Conservation (phyloP, 2,113 vertebrate species). For the Seriola rivoliana region DNA sequence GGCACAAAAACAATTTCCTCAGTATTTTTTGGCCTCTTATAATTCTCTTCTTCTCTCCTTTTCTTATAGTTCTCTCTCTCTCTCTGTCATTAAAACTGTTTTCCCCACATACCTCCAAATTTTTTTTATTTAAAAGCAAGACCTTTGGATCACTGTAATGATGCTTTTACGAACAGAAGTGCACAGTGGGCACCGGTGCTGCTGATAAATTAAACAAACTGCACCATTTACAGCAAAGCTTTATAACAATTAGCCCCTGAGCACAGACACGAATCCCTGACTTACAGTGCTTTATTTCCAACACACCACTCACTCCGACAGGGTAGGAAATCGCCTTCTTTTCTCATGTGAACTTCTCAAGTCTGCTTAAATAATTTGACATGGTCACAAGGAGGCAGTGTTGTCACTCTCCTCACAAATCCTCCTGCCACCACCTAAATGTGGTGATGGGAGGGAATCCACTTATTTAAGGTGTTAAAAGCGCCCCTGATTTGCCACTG, state of each 20-base stretch:
- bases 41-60: not conserved
- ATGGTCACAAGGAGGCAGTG: slow-evolving; percentile 79
- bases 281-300: slow-evolving; percentile 6
- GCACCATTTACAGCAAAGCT: slow-evolving; percentile 15
- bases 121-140: slow-evolving; percentile 10
- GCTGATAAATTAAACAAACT: slow-evolving; percentile 24
- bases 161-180: slow-evolving; percentile 21
- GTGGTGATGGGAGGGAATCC: not conserved
- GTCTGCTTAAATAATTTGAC: slow-evolving; percentile 13
- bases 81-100: slow-evolving; percentile 4
- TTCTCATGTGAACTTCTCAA: not conserved
- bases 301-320: not conserved
- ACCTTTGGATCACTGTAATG: not conserved
- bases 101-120: not conserved
- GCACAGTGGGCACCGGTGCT: not conserved
- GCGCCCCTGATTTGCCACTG: slow-evolving; percentile 17
- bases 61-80: too few relatives aligned
- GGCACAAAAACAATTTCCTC: slow-evolving; percentile 27
- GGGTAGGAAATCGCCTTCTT: not conserved
- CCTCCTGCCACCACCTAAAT: not conserved
- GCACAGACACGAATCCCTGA: not conserved
- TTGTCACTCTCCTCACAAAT: slow-evolving; percentile 69
- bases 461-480: slow-evolving; percentile 22
- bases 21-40: slow-evolving; percentile 2
- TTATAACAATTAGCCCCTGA: not conserved